phyloP scores from a whole-genome alignment of 2,797 vertebrate genomes.

The Cryptoprocta ferox region DNA sequence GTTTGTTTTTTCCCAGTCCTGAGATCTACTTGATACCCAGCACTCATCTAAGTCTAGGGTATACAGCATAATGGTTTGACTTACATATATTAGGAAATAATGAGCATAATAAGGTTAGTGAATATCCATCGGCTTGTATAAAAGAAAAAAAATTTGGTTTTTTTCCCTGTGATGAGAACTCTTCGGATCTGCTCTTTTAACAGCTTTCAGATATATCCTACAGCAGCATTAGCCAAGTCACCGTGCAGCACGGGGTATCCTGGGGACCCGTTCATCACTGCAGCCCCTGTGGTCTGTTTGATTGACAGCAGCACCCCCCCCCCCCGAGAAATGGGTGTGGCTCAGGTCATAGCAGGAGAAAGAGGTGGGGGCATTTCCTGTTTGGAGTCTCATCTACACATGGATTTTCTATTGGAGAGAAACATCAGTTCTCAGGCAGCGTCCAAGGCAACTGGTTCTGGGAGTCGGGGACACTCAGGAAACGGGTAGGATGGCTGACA shows the following conservation, averaged over 20 bases:
- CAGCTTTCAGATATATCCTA: not conserved
- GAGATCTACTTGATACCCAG: too few relatives aligned
- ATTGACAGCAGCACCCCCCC: not conserved
- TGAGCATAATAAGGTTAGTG: not conserved
- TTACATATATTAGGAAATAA: not conserved
- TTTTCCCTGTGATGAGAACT: not conserved
- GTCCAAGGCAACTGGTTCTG: not conserved
- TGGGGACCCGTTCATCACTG: too few relatives aligned
- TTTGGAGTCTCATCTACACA: not conserved
- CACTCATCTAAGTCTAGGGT: not conserved
- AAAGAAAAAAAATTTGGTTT: not conserved
- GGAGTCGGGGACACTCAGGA: not conserved
- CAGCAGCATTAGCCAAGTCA: not conserved
- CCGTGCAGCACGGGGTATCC: not conserved
- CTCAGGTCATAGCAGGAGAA: not conserved
- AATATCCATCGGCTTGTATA: not conserved
- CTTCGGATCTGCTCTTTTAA: not conserved
- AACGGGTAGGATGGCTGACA: not conserved
- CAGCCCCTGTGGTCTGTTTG: not conserved
- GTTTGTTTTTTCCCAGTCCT: not conserved
- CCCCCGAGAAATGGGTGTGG: not conserved
- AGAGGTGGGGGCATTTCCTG: not conserved
- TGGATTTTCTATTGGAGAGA: not conserved
- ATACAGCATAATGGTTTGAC: not conserved
- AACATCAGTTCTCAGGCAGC: too few relatives aligned